Evolutionary conservation across 2,113 vertebrate species (phyloP).

Genomic region (Ahaetulla prasina): DNA sequence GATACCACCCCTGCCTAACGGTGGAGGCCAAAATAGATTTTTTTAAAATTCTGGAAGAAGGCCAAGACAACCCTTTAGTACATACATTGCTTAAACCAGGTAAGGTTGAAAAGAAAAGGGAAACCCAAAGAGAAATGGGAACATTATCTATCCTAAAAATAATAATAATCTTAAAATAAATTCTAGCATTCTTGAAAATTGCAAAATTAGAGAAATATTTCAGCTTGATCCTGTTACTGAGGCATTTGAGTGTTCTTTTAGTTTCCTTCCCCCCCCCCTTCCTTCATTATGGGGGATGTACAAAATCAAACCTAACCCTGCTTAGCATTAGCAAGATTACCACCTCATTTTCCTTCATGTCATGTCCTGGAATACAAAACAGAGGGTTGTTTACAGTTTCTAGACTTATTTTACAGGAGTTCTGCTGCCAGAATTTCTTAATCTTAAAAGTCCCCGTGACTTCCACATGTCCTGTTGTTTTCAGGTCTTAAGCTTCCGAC

Average conservation of each 20-base stretch:
- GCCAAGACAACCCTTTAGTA: background rate
- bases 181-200: background rate
- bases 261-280: background rate
- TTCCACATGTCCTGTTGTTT: background rate
- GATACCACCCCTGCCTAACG: background rate
- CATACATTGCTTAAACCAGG: background rate
- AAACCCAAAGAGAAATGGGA: background rate
- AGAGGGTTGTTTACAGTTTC: background rate
- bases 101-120: background rate
- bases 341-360: background rate
- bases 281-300: no score
- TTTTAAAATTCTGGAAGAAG: background rate
- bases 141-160: background rate
- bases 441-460: background rate
- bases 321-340: background rate
- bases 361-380: background rate
- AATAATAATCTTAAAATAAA: background rate
- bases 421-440: no score
- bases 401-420: background rate
- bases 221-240: background rate
- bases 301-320: background rate
- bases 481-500: background rate
- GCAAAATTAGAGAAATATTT: background rate
- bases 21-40: background rate
- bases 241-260: background rate